phyloP scores from a whole-genome alignment of 2,888 invertebrate genomes.

The Amphipoea lucens region DNA sequence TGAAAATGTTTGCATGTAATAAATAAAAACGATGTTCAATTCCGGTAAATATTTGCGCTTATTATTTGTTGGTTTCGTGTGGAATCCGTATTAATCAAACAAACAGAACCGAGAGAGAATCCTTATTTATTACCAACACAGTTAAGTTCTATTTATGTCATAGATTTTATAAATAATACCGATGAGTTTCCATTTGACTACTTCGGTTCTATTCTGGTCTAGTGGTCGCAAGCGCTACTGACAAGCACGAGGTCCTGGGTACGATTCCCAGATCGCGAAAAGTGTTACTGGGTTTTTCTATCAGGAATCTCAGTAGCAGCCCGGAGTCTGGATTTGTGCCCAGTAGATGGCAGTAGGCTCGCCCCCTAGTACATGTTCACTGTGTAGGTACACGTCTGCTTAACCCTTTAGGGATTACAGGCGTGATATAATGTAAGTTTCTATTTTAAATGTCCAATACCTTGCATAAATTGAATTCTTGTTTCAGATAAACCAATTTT shows the following conservation, averaged over 20 bases:
- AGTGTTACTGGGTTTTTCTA: too few species aligned
- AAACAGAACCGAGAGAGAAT: background rate
- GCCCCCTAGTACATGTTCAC: too few species aligned
- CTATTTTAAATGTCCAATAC: background rate
- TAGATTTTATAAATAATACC: background rate
- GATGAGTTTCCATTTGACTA: background rate
- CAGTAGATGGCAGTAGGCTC: too few species aligned
- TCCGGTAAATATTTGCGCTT: background rate
- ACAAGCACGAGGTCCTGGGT: too few species aligned
- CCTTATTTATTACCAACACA: background rate
- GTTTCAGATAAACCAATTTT: constrained; percentile 84
- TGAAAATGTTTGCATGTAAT: background rate
- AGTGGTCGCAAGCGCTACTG: too few species aligned
- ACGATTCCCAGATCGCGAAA: too few species aligned
- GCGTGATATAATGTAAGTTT: background rate
- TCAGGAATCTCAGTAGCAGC: too few species aligned
- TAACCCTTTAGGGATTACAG: too few species aligned
- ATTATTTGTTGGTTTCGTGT: background rate
- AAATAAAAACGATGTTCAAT: background rate
- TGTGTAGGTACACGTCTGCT: too few species aligned
- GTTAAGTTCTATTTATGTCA: background rate
- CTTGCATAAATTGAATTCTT: background rate
- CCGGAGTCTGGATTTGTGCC: too few species aligned
- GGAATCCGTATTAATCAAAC: background rate
- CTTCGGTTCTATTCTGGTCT: too few species aligned